phyloP scores from a whole-genome alignment of 2,113 vertebrate species.

The Leptosomus discolor region DNA sequence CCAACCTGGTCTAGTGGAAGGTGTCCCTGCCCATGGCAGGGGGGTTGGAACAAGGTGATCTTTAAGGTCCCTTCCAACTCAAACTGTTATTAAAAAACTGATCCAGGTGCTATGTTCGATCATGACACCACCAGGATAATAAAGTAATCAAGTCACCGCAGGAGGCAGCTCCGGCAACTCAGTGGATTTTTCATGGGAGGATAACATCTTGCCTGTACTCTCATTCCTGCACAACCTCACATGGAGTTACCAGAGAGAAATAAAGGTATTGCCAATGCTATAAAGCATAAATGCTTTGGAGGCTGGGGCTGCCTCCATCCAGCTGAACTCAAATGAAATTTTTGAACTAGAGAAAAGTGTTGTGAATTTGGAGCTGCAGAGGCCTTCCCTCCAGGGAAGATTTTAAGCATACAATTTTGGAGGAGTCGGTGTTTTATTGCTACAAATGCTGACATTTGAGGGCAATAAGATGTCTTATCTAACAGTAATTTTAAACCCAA shows the following conservation, averaged over 20 bases:
- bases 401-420: not conserved
- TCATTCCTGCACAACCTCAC: not conserved
- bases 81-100: no score
- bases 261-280: not conserved
- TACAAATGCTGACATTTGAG: not conserved
- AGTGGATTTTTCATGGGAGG: not conserved
- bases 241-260: not conserved
- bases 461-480: not conserved
- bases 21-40: not conserved
- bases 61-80: not conserved
- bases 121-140: not conserved
- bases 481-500: not conserved
- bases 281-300: not conserved
- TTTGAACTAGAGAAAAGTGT: not conserved
- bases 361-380: not conserved
- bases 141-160: not conserved
- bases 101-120: not conserved
- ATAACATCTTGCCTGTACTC: fast-evolving
- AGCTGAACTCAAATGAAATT: not conserved
- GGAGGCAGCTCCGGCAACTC: not conserved
- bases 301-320: not conserved
- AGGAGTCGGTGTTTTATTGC: not conserved
- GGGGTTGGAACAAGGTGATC: not conserved
- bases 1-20: not conserved
- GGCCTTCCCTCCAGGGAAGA: not conserved